A percentile compares a stretch with the other conserved stretches of the same genome.
phyloP scores from a whole-genome alignment of 35 echinoderm and acorn worm genomes.

The Patiria miniata region DNA sequence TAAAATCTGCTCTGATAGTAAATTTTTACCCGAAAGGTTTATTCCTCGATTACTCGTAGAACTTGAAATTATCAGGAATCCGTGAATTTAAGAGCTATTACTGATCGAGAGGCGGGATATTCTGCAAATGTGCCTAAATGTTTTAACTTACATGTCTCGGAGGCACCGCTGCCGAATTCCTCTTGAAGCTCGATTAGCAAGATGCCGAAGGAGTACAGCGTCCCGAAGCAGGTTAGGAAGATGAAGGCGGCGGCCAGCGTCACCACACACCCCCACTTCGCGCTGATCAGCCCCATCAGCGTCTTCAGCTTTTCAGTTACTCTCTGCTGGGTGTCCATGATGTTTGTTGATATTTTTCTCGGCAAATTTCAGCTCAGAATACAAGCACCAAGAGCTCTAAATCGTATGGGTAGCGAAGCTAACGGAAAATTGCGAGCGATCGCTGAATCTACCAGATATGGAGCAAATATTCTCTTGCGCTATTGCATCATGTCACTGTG shows the following conservation, averaged over 20 bases:
- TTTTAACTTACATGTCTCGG: slow-evolving; percentile 61
- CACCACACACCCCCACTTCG: slow-evolving; percentile 84
- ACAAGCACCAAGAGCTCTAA: neutral
- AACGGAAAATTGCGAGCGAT: neutral
- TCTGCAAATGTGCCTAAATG: too few species aligned
- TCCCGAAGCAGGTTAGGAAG: slow-evolving; percentile 68
- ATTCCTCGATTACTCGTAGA: too few species aligned
- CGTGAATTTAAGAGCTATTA: too few species aligned
- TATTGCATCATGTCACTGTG: neutral
- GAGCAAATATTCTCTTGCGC: neutral
- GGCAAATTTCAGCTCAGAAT: neutral
- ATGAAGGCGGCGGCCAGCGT: slow-evolving; percentile 49
- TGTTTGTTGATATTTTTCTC: slow-evolving; percentile 14
- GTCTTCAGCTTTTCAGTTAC: slow-evolving; percentile 55
- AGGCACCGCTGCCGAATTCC: slow-evolving; percentile 65
- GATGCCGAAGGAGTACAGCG: slow-evolving; percentile 82
- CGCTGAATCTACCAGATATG: neutral
- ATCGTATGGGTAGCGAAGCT: neutral
- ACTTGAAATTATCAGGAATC: too few species aligned
- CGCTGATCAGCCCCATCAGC: slow-evolving; percentile 12
- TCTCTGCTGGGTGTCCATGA: slow-evolving; percentile 37
- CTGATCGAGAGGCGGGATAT: too few species aligned
- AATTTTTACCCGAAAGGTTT: too few species aligned
- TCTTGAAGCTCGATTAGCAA: slow-evolving; percentile 72
- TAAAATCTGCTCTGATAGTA: too few species aligned